These are phyloP conservation scores for Sphinx pinastri DNA, from an alignment of 2,888 invertebrate genomes.

Conservation along the genomic window DNA sequence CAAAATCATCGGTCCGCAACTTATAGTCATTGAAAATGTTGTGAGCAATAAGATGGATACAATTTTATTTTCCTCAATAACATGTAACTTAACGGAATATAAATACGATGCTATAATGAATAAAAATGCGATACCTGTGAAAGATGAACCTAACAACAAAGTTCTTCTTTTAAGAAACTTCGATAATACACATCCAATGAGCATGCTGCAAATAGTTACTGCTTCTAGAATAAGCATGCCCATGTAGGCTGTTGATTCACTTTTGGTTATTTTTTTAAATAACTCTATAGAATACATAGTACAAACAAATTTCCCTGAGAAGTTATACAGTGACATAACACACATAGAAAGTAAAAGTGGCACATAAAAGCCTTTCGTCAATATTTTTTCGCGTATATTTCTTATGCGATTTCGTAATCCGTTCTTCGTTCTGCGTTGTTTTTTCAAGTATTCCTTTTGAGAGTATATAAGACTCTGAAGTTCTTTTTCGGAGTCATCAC, in stretches of 20 bases:
- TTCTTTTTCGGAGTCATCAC: slow-evolving; percentile 46
- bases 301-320: slow-evolving; percentile 52
- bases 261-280: slow-evolving; percentile 50
- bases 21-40: slow-evolving; percentile 46
- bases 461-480: slow-evolving; percentile 43
- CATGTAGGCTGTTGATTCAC: slow-evolving; percentile 49
- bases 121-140: slow-evolving; percentile 41
- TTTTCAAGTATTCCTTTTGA: slow-evolving; percentile 39
- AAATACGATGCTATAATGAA: slow-evolving; percentile 44
- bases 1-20: slow-evolving; percentile 48
- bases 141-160: slow-evolving; percentile 43
- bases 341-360: slow-evolving; percentile 43
- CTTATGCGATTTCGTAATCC: slow-evolving; percentile 33
- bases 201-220: slow-evolving; percentile 52
- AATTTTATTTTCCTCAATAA: slow-evolving; percentile 44
- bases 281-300: slow-evolving; percentile 55
- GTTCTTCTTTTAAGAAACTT: slow-evolving; percentile 45
- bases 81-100: slow-evolving; percentile 40
- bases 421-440: slow-evolving; percentile 30
- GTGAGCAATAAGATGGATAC: slow-evolving; percentile 41
- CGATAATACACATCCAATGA: slow-evolving; percentile 42
- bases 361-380: slow-evolving; percentile 48
- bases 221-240: slow-evolving; percentile 60
- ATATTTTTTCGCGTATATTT: slow-evolving; percentile 35
- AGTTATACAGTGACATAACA: slow-evolving; percentile 38